A percentile compares a stretch with the other conserved stretches of the same genome.
Evolutionary conservation across 2,797 vertebrate species (phyloP).

Genomic region (Cyprinodon diabolis): DNA sequence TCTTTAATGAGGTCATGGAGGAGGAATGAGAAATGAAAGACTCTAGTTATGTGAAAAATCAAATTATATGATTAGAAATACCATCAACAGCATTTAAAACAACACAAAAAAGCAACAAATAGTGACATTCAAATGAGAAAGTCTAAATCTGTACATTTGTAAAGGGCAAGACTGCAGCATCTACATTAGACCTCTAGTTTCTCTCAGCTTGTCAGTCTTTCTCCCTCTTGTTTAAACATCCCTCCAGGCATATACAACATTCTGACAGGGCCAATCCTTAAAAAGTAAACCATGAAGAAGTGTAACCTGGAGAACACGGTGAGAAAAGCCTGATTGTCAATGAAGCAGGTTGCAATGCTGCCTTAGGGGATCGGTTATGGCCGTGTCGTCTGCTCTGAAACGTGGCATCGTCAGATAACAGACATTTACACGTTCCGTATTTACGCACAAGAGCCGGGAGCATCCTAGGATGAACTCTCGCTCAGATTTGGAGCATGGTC

Average conservation of each 20-base stretch:
- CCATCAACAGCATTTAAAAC: not conserved
- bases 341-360: constrained; percentile 21
- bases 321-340: constrained; percentile 41
- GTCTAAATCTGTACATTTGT: not conserved
- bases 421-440: constrained; percentile 34
- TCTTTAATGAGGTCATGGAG: no score
- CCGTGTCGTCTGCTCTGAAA: constrained; percentile 30
- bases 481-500: constrained; percentile 42
- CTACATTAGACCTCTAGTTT: constrained; percentile 31
- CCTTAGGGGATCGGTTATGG: constrained; percentile 41
- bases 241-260: constrained; percentile 61
- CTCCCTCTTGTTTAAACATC: constrained; percentile 55
- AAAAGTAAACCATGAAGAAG: constrained; percentile 47
- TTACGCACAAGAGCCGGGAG: constrained; percentile 19
- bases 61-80: not conserved
- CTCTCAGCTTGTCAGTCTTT: constrained; percentile 58
- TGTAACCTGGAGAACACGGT: constrained; percentile 42
- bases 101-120: not conserved
- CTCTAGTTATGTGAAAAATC: no score
- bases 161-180: not conserved
- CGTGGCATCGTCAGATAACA: constrained; percentile 15
- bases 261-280: constrained; percentile 45
- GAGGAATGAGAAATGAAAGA: no score
- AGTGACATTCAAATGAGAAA: not conserved
- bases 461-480: constrained; percentile 46